These are phyloP conservation scores for Agrochola macilenta DNA, from an alignment of 2,888 invertebrate species.

Conservation along the genomic window DNA sequence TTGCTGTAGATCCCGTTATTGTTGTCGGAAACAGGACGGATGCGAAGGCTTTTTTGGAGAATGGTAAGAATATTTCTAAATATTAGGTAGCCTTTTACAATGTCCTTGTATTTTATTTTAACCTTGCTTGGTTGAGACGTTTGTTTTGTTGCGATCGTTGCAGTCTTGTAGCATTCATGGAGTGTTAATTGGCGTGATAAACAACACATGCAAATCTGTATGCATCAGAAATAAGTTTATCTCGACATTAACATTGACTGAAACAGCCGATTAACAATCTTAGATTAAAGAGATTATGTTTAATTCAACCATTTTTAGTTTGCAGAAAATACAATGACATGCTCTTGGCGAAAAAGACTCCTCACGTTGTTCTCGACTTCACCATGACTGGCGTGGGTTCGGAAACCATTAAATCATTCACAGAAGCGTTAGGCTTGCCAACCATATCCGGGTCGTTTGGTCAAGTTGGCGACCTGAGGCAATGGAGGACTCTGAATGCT, in stretches of 20 bases:
- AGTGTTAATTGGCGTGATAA: slow-evolving; percentile 17
- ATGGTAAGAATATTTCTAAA: slow-evolving; percentile 88
- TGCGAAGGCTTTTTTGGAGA: slow-evolving; percentile 92
- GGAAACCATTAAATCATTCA: slow-evolving; percentile 96
- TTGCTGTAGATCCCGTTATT: slow-evolving; percentile 91
- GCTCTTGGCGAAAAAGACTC: slow-evolving; percentile 91
- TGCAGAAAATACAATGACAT: slow-evolving; percentile 93
- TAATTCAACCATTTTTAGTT: slow-evolving; percentile 85
- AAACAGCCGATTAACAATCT: slow-evolving; percentile 13
- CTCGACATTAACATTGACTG: slow-evolving; percentile 1
- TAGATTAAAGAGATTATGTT: slow-evolving; percentile 24
- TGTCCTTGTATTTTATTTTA: background rate
- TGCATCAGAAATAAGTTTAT: slow-evolving; percentile 26
- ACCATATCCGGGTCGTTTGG: slow-evolving; percentile 97
- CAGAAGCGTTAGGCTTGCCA: slow-evolving; percentile 94
- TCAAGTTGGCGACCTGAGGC: slow-evolving; percentile 94
- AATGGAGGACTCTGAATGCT: slow-evolving; percentile 94
- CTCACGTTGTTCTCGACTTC: slow-evolving; percentile 95
- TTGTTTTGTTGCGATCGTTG: background rate
- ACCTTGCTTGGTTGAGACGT: slow-evolving; percentile 1
- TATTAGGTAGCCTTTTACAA: background rate
- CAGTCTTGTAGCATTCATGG: slow-evolving; percentile 16
- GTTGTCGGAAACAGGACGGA: slow-evolving; percentile 94
- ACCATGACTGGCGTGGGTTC: slow-evolving; percentile 95
- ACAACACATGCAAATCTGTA: slow-evolving; percentile 17